These are phyloP conservation scores for Echinometra lucunter DNA, from an alignment of 53 echinoderm and acorn worm species.

Conservation along the genomic window DNA sequence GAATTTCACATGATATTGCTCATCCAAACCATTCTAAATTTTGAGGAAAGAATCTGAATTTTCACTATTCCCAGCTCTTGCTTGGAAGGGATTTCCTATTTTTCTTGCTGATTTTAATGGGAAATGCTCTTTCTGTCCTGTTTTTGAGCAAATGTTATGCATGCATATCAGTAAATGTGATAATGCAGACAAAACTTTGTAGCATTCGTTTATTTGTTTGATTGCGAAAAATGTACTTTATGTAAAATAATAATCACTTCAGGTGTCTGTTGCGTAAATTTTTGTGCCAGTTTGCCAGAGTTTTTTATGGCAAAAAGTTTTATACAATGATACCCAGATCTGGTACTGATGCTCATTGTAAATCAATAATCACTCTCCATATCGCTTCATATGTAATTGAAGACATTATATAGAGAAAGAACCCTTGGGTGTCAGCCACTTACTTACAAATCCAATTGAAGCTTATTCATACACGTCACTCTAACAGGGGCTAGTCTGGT, in stretches of 20 bases:
- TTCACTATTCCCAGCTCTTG: no score
- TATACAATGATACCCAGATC: no score
- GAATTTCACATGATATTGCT: not conserved
- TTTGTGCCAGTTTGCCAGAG: not conserved
- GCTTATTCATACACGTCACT: not conserved
- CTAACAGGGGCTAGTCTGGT: not conserved
- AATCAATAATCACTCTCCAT: no score
- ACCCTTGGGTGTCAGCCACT: not conserved
- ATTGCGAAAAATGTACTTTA: no score
- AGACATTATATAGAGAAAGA: not conserved
- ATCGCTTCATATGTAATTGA: no score
- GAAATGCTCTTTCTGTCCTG: not conserved
- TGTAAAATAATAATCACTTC: not conserved
- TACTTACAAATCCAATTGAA: not conserved
- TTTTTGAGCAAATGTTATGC: no score
- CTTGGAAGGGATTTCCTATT: not conserved
- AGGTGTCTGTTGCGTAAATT: no score
- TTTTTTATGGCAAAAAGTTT: no score
- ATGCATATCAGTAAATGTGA: not conserved
- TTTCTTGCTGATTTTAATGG: slow-evolving; percentile 5
- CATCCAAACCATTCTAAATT: not conserved
- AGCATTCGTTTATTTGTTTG: no score
- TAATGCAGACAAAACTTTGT: not conserved
- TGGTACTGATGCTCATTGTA: no score
- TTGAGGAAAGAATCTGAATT: no score